phyloP scores from a whole-genome alignment of 1,140 invertebrate species.

The Scaptomyza hsui region DNA sequence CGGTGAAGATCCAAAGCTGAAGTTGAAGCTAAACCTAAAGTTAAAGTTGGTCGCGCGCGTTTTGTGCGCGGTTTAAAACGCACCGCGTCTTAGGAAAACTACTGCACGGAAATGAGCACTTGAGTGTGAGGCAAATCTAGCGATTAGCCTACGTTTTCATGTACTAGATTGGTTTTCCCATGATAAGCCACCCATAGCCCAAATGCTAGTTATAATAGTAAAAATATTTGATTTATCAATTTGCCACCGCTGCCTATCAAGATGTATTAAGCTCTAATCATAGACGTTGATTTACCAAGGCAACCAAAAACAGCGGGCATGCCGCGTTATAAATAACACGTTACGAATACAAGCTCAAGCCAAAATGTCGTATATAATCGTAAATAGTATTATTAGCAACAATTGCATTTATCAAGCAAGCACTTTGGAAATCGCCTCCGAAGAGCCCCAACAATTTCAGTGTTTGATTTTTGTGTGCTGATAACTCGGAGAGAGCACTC shows the following conservation, averaged over 20 bases:
- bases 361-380: constrained; percentile 37
- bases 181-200: constrained; percentile 25
- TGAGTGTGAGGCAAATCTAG: constrained; percentile 44
- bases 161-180: constrained; percentile 41
- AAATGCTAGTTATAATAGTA: constrained; percentile 4
- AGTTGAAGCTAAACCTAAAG: constrained; percentile 17
- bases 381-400: constrained; percentile 60
- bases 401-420: constrained; percentile 60
- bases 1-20: constrained; percentile 54
- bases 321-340: constrained; percentile 63
- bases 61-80: constrained; percentile 35
- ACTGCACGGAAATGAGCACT: constrained; percentile 62
- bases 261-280: constrained; percentile 79
- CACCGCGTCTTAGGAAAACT: neutral
- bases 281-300: constrained; percentile 76
- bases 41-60: constrained; percentile 14
- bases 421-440: constrained; percentile 45
- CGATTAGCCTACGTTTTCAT: constrained; percentile 49
- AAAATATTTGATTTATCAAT: constrained; percentile 73
- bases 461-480: constrained; percentile 59
- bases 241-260: constrained; percentile 56
- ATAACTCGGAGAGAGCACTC: constrained; percentile 37
- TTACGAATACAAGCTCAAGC: constrained; percentile 35
- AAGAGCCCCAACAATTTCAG: constrained; percentile 4
- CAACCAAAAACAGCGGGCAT: constrained; percentile 8